Evolutionary conservation across 2,797 vertebrate genomes (phyloP).

Genomic region (Schizothorax lantsangensis): DNA sequence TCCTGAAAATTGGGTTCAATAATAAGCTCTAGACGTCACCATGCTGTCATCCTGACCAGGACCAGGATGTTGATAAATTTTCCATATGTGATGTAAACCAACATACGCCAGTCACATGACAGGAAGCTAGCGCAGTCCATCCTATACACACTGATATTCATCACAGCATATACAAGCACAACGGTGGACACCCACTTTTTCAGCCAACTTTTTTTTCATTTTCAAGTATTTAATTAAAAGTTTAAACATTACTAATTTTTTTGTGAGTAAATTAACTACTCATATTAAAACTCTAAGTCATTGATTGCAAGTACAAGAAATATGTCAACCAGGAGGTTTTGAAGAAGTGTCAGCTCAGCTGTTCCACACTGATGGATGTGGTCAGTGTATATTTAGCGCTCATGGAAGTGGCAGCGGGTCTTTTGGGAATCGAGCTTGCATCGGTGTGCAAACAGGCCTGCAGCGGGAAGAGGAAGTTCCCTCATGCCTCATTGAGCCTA

Average conservation of each 20-base stretch:
- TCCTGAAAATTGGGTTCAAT: slow-evolving; percentile 69
- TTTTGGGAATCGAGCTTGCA: slow-evolving; percentile 62
- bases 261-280: not conserved
- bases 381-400: slow-evolving; percentile 48
- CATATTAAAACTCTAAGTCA: not conserved
- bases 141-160: not conserved
- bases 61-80: slow-evolving; percentile 51
- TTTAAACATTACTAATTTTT: not conserved
- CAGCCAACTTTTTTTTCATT: not conserved
- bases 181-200: not conserved
- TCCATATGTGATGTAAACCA: slow-evolving; percentile 37
- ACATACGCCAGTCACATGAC: not conserved
- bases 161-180: not conserved
- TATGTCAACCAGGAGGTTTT: not conserved
- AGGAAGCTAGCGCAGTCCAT: not conserved
- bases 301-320: not conserved
- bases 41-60: slow-evolving; percentile 22
- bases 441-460: slow-evolving; percentile 58
- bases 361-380: slow-evolving; percentile 52
- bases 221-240: not conserved
- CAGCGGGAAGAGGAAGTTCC: slow-evolving; percentile 49
- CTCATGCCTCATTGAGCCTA: slow-evolving; percentile 65
- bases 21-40: slow-evolving; percentile 64
- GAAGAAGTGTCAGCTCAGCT: slow-evolving; percentile 16
- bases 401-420: slow-evolving; percentile 57